Evolutionary conservation across 2,888 invertebrate genomes (phyloP).

Genomic region (Hemistola chrysoprasaria): DNA sequence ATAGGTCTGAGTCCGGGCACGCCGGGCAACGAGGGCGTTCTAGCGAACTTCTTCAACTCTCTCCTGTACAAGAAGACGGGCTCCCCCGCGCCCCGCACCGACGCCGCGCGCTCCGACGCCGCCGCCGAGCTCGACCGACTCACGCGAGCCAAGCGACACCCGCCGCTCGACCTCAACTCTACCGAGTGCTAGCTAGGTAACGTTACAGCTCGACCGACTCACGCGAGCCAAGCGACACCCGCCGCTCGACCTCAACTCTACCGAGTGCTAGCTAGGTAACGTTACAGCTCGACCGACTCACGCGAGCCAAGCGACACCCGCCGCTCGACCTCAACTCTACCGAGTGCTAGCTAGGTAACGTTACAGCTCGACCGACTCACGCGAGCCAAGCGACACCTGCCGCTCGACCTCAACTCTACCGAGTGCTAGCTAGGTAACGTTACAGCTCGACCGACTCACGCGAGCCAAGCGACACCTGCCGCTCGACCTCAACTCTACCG

Average conservation of each 20-base stretch:
- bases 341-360: constrained; percentile 16
- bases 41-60: constrained; percentile 99
- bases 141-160: constrained; percentile 87
- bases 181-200: constrained; percentile 59
- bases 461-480: constrained; percentile 1
- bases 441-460: constrained; percentile 14
- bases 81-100: constrained; percentile 80
- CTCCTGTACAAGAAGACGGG: constrained; percentile 96
- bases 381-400: constrained; percentile 1
- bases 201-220: background rate
- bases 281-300: background rate
- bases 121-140: constrained; percentile 96
- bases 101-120: constrained; percentile 91
- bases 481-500: constrained; percentile 3
- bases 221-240: constrained; percentile 2
- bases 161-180: constrained; percentile 84
- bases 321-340: constrained; percentile 15
- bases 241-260: constrained; percentile 15
- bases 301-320: constrained; percentile 2
- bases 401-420: constrained; percentile 3
- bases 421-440: constrained; percentile 5
- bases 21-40: constrained; percentile 91
- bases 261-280: constrained; percentile 14
- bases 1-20: constrained; percentile 86
- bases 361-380: constrained; percentile 16